Percentiles rank a stretch among this genome's conserved stretches.
These are phyloP conservation scores for Arion vulgaris DNA, from an alignment of 1,140 invertebrate species.

Conservation along the genomic window DNA sequence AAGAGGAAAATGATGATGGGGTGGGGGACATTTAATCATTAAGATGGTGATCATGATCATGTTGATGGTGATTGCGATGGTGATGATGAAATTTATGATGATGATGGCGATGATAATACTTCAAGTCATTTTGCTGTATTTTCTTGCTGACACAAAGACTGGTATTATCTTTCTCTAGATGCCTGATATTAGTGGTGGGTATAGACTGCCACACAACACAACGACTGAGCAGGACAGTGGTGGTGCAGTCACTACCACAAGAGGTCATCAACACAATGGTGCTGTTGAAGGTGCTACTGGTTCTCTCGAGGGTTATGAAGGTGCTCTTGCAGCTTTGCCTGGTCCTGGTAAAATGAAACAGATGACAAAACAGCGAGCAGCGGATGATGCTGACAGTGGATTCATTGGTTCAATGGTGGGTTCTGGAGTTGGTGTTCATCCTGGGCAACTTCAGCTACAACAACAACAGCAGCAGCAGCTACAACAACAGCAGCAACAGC, in stretches of 20 bases:
- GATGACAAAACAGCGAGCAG: conserved; percentile 59
- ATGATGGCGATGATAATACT: no score
- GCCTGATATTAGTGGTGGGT: not conserved
- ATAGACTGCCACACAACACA: not conserved
- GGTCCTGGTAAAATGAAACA: conserved; percentile 66
- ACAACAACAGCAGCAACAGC: not conserved
- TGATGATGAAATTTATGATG: not conserved
- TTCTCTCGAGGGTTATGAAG: not conserved
- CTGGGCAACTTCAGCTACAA: conserved; percentile 19
- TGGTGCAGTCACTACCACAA: not conserved
- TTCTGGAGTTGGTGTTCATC: conserved; percentile 53
- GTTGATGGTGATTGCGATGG: not conserved
- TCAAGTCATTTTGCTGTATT: no score
- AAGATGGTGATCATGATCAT: no score
- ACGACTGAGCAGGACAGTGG: not conserved
- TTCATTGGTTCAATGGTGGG: conserved; percentile 67
- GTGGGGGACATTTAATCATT: no score
- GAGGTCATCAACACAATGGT: not conserved
- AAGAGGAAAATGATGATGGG: no score
- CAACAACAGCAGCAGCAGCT: not conserved
- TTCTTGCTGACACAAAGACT: not conserved
- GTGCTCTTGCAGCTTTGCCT: conserved; percentile 53
- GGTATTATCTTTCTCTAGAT: not conserved
- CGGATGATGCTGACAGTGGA: conserved; percentile 65
- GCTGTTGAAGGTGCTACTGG: not conserved